Evolutionary conservation across 2,797 vertebrate species (phyloP), one percentile per base, ranked within the genome.

Genomic region (Gymnoscopelus braueri): DNA sequence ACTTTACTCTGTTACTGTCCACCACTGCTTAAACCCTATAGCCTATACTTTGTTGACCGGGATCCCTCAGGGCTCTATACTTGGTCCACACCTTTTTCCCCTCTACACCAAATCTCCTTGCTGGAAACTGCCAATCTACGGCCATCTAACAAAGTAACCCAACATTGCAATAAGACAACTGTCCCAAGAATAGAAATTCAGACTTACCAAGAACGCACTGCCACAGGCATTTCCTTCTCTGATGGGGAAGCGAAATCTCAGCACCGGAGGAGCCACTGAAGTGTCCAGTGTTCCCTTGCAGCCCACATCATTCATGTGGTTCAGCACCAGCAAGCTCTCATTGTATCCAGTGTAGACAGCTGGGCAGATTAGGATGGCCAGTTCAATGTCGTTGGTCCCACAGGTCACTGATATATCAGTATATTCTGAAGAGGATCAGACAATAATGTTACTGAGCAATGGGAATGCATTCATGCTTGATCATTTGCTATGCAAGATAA

Each of bases 321-420:
- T 94, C 62, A 93, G 69, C 61, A 88, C 86, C 76, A 93, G 82
- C 58, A 92, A 70, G 39, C 83, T 90, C 15, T 74, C 80, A 6
- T 93, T 94, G 84, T 91, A 94, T 57, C 93, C 90, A 0, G 85
- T 90, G 80, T 90, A 94, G 62, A 92, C 65, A 5, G 79, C 88
- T 0, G 89, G 92, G 63, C 93, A 94, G 71, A 91, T 80, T 19
- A 86, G 85, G 75, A 94, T 90, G 0, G 85, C 85, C 67, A 94
- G 80, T 1, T 85, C 49, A 12, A 94, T 93, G 56, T 82, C 9
- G 53, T 89, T 81, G n/a, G 91, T 91, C 56, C 91, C 92, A 24
- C 93, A 94, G 23, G 62, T 49, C 70, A 93, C 93, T 0, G 81
- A 19, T 0, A 93, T 92, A 72, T 94, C 93, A 6, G 85, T 92